phyloP scores from a whole-genome alignment of 53 echinoderm and acorn worm species.

The Patiria pectinifera region DNA sequence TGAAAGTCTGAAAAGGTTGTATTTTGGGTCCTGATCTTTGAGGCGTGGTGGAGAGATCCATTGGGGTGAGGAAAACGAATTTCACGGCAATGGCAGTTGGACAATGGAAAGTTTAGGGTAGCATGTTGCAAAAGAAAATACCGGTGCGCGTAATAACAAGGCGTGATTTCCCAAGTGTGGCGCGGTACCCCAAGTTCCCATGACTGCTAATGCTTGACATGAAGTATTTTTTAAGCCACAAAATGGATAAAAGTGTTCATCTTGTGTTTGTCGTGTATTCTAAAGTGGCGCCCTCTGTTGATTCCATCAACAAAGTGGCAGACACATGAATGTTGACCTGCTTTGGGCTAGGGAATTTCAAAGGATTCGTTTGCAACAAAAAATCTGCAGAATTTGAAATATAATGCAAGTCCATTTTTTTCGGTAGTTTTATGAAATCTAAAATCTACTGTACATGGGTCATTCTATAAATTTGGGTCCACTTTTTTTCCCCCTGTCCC shows the following conservation, averaged over 20 bases:
- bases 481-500: too few species aligned
- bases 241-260: not conserved
- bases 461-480: too few species aligned
- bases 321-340: not conserved
- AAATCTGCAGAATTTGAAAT: too few species aligned
- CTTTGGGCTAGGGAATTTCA: not conserved
- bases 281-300: not conserved
- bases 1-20: constrained; percentile 3
- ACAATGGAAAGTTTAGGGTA: constrained; percentile 38
- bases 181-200: not conserved
- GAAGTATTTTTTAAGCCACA: not conserved
- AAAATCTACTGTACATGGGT: too few species aligned
- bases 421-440: too few species aligned
- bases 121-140: not conserved
- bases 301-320: not conserved
- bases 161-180: not conserved
- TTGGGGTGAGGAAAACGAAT: not conserved
- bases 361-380: not conserved
- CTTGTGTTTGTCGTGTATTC: not conserved
- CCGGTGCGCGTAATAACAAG: not conserved
- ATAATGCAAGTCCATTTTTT: too few species aligned
- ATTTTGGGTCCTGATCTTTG: constrained; percentile 30
- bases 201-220: not conserved
- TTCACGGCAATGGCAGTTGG: not conserved
- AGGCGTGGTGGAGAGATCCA: constrained; percentile 24